Conservation (phyloP, 2,888 invertebrate species). For the Eilema griseolum region DNA sequence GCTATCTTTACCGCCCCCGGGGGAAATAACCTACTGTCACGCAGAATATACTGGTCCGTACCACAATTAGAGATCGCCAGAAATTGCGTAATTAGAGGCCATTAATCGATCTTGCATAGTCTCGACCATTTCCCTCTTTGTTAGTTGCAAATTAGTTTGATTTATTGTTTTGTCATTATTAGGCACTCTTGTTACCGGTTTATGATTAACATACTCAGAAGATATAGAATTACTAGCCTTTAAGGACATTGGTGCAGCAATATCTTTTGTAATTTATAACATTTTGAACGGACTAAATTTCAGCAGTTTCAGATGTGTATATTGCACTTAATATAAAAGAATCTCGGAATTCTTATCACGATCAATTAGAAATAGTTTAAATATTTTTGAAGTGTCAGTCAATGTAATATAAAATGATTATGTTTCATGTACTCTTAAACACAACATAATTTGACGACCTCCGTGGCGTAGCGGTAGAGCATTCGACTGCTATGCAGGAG, state of each 20-base stretch:
- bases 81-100: constrained; percentile 85
- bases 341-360: too few species aligned
- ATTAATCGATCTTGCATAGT: constrained; percentile 83
- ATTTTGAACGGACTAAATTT: neutral
- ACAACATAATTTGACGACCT: too few species aligned
- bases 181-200: constrained; percentile 35
- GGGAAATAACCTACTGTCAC: constrained; percentile 87
- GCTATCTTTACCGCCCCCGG: constrained; percentile 85
- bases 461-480: too few species aligned
- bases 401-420: too few species aligned
- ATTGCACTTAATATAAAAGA: neutral
- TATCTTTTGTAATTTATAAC: constrained; percentile 1
- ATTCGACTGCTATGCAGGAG: too few species aligned
- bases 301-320: neutral
- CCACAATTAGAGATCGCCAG: constrained; percentile 86
- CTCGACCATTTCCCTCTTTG: constrained; percentile 66
- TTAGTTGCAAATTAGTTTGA: constrained; percentile 55
- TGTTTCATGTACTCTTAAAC: too few species aligned
- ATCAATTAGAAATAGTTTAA: too few species aligned
- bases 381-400: too few species aligned
- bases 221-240: constrained; percentile 20
- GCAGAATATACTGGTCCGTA: constrained; percentile 82
- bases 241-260: constrained; percentile 5
- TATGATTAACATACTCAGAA: constrained; percentile 18
- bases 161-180: constrained; percentile 47